A percentile compares a stretch with the other conserved stretches of the same genome.
These are phyloP conservation scores for Lithophane socia DNA, from an alignment of 2,888 invertebrate species.

Conservation along the genomic window DNA sequence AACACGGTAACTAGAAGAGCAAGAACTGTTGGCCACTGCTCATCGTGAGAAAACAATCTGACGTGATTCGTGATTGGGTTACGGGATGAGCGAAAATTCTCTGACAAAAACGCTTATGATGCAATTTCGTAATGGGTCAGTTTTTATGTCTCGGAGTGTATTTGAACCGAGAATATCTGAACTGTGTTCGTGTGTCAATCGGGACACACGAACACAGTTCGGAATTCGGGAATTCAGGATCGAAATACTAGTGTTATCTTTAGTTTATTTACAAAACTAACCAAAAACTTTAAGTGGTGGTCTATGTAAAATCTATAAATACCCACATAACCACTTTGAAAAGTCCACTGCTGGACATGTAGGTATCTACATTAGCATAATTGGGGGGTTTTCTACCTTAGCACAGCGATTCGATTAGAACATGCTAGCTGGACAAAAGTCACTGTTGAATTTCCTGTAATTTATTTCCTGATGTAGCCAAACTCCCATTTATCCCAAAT, in stretches of 20 bases:
- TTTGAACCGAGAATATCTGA: background rate
- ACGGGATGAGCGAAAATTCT: constrained; percentile 25
- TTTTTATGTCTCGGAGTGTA: constrained; percentile 18
- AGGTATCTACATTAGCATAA: background rate
- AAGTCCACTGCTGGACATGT: background rate
- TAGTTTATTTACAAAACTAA: background rate
- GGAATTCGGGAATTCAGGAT: too few species aligned
- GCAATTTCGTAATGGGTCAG: constrained; percentile 24
- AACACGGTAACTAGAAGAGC: constrained; percentile 49
- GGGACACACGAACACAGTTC: too few species aligned
- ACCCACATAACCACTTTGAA: too few species aligned
- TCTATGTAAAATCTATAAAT: background rate
- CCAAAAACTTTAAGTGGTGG: background rate
- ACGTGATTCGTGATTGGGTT: constrained; percentile 47
- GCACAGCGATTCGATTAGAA: too few species aligned
- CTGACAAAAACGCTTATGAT: constrained; percentile 17
- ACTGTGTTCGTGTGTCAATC: background rate
- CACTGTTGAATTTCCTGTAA: too few species aligned
- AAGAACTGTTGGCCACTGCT: constrained; percentile 31
- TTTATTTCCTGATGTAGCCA: too few species aligned
- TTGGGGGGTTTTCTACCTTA: too few species aligned
- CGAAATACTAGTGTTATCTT: background rate
- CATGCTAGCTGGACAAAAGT: too few species aligned
- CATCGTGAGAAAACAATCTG: constrained; percentile 55
- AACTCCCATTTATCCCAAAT: too few species aligned